Base-by-base conservation (phyloP, 1,140 invertebrate genomes). In the Meloidogyne floridensis region DNA sequence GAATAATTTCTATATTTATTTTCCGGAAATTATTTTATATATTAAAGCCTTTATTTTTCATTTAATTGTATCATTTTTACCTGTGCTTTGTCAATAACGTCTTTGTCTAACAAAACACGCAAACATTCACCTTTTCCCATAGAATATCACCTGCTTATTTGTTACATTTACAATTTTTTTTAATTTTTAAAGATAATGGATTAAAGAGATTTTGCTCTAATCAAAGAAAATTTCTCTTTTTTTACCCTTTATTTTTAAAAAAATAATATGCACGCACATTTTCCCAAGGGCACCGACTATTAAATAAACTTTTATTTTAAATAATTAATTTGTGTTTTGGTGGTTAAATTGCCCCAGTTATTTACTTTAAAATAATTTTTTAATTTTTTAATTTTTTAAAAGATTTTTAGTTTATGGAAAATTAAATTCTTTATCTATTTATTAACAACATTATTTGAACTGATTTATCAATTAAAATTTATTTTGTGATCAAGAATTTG, bases 1-100 rank as follows among this genome's bases (percentile, higher is more conserved):
- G n/a, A 72, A 72, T 72, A 73, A 73, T 4, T 73, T 51, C 32
- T 73, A 13, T 73, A n/a, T 73, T 72, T 32, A 72, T 72, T 32
- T 72, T 72, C 20, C 20, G 71, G 71, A 72, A 72, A 72, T 11
- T 13, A 32, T 47, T 32, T 9, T 11, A 42, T 72, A 47, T 3
- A 72, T 72, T 72, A 15, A 3, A 3, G 9, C 3, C 13, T 9
- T 56, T 56, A 11, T 11, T 11, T 56, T 56, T 56, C 13, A 32
- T 32, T 32, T 32, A 32, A 32, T 32, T 32, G 32, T 32, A 32
- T 32, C 32, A 32, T 32, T 32, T 32, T 32, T 32, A 32, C 32
- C 32, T 32, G 32, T 32, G 32, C 32, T 32, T 32, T 32, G 32
- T 32, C 32, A 32, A 32, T 32, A 32, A 32, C 32, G 32, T 32